Evolutionary conservation across 1,140 invertebrate species (phyloP), one percentile per base, ranked within the genome.

Genomic region (Heterodera schachtii): DNA sequence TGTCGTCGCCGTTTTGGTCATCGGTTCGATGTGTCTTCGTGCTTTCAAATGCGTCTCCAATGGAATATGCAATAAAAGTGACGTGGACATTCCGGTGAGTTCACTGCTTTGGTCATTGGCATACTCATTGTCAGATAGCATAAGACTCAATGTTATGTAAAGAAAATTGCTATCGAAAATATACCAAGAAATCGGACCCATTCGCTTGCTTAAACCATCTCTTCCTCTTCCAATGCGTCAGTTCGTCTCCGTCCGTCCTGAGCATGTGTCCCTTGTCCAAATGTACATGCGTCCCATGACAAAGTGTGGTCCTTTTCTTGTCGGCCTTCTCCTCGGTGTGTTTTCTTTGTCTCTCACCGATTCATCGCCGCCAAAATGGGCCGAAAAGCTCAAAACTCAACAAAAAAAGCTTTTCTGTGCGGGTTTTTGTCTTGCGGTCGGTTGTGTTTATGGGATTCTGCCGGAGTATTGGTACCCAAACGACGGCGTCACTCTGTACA

Each of bases 391-490:
- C 69, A 46, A 31, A 60, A 4, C 19, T 4, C 57, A 60, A 3
- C 57, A 60, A 11, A 73, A 80, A 73, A 43, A n/a, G 16, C 16
- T 84, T 41, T 81, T 85, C 75, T 73, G 41, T 31, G 19, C 47
- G 3, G 81, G 74, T 19, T n/a, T 86, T 31, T 64, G 71, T n/a
- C 43, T 83, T 13, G 71, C 78, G 13, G 66, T 88, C 31, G 64
- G 71, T 41, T 80, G 80, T 46, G 85, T 89, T 60, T 89, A 90
- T 74, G 87, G 81, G 11, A 89, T 89, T 71, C 84, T 89, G 16
- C 88, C 88, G 1, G 85, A 89, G 70, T 89, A 89, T 81, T 89
- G 88, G 88, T 85, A 85, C n/a, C 88, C 89, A 16, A 67, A 89
- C 66, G 79, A 84, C 5, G 88, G 87, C 11, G 85, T 86, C 79